phyloP scores from a whole-genome alignment of 2,888 invertebrate genomes.

The Coremacera marginata region DNA sequence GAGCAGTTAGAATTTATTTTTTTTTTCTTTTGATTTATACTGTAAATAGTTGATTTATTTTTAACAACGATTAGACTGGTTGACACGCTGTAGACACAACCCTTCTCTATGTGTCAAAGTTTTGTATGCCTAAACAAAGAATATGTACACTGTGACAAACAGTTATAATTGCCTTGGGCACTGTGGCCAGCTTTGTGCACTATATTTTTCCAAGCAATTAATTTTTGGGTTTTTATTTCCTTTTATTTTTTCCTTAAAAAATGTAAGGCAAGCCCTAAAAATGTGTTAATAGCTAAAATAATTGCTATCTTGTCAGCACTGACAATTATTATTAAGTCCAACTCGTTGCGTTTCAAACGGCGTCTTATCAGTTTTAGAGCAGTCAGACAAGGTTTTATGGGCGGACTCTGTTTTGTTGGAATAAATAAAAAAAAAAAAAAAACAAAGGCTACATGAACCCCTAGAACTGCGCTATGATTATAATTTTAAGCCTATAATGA shows the following conservation, averaged over 20 bases:
- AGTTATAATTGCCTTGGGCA: not conserved
- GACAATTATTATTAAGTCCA: not conserved
- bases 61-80: not conserved
- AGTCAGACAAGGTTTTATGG: too few relatives aligned
- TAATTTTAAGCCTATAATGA: slow-evolving; percentile 24
- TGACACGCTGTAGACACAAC: not conserved
- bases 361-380: slow-evolving; percentile 19
- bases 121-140: not conserved
- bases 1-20: too few relatives aligned
- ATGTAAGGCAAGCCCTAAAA: not conserved
- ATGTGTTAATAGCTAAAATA: slow-evolving; percentile 5
- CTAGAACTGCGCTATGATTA: slow-evolving; percentile 5
- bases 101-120: slow-evolving; percentile 15
- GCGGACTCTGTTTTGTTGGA: too few relatives aligned
- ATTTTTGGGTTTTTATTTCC: not conserved
- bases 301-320: not conserved
- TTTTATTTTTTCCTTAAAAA: not conserved
- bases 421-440: not conserved
- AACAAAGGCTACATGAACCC: not conserved
- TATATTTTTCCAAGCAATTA: slow-evolving; percentile 30
- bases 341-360: not conserved
- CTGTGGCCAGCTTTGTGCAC: not conserved
- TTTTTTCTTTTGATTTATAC: not conserved
- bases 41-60: not conserved
- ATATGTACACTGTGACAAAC: not conserved